Evolutionary conservation across 2,113 vertebrate genomes (phyloP).

Genomic region (Pangasianodon hypophthalmus): DNA sequence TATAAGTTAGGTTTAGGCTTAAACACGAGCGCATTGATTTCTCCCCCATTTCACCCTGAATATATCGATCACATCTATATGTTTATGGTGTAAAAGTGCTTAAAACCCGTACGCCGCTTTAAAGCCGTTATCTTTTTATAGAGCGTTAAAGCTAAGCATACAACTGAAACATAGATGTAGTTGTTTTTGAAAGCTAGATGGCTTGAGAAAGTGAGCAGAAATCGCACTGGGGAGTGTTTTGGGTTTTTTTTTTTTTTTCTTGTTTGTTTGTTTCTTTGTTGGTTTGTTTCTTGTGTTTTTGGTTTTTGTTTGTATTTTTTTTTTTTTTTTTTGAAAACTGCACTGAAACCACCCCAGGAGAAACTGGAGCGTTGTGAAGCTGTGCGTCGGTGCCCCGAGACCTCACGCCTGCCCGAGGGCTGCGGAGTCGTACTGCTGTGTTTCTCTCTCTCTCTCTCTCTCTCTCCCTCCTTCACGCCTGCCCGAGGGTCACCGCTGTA

Average conservation of each 20-base stretch:
- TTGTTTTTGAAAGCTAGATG: background rate
- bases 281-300: conserved; percentile 17
- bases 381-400: background rate
- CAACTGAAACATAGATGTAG: background rate
- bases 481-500: conserved; percentile 55
- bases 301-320: background rate
- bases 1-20: background rate
- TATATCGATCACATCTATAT: background rate
- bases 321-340: conserved; percentile 40
- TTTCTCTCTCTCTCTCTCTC: conserved; percentile 21
- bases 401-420: conserved; percentile 37
- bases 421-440: conserved; percentile 59
- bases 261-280: conserved; percentile 4
- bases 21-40: background rate
- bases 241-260: background rate
- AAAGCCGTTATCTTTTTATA: conserved; percentile 50
- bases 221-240: background rate
- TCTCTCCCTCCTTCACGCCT: background rate
- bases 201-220: background rate
- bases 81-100: background rate
- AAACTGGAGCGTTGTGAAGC: conserved; percentile 47
- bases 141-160: background rate
- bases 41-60: background rate
- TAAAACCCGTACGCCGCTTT: conserved; percentile 28
- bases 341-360: conserved; percentile 53